Evolutionary conservation across 2,888 invertebrate genomes (phyloP), one percentile per base, ranked within the genome.

Genomic region (Cryptops parisi): DNA sequence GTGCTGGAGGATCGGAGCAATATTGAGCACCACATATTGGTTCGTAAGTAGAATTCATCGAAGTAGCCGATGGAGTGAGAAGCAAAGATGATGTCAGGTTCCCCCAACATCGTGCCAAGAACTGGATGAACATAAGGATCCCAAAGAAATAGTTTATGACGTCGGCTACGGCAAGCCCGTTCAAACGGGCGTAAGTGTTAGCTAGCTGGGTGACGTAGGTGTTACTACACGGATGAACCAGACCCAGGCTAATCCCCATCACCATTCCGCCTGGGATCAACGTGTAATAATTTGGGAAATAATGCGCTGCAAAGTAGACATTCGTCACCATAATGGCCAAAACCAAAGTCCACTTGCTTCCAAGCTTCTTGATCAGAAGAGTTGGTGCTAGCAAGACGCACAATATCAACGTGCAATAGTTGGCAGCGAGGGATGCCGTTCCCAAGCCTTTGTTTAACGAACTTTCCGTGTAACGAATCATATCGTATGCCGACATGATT

Each of bases 351-450:
- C 93, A 90, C 73, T 97, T 97, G 59, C 90, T 91, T 54, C 93
- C 93, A 63, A 96, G 77, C 68, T 85, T 79, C 68, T 88, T 86
- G 65, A 93, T 91, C 63, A 91, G 76, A 70, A 89, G 83, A 43
- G 91, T 88, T 45, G 93, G 93, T 58, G 96, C 80, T 70, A 97
- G 90, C 70, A 96, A 85, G 70, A 93, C 96, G 54, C 94, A 93
- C 19, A 96, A 77, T 52, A 96, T 90, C 21, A 94, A 78, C 5
- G 90, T 84, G 25, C 86, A 87, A 71, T 96, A 97, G 61, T 96
- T 82, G 40, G 90, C 85, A 64, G 88, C 83, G 54, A 91, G 74
- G 2, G 90, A 89, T 1, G 86, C 84, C 1, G 89, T 89, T 39
- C 93, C 93, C 47, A 94, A 76, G 50, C 90, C 90, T 63, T 84